phyloP scores from a whole-genome alignment of 2,113 vertebrate species.

The Recurvirostra avosetta region DNA sequence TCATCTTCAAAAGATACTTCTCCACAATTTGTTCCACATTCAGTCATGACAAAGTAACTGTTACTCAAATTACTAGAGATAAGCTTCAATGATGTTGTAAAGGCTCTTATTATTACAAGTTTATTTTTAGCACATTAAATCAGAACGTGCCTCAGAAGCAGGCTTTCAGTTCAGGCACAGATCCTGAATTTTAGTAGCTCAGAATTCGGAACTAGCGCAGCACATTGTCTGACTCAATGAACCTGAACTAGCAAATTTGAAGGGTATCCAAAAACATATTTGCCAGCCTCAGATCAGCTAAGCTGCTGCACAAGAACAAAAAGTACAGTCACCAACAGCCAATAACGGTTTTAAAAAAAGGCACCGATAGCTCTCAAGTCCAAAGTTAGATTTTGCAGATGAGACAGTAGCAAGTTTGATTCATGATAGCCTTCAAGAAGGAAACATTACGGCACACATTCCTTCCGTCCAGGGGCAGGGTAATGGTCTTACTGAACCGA shows the following conservation, averaged over 20 bases:
- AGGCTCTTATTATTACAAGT: neutral
- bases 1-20: neutral
- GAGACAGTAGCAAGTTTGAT: neutral
- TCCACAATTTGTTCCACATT: neutral
- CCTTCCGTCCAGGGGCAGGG: neutral
- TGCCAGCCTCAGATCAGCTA: conserved; percentile 26
- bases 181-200: neutral
- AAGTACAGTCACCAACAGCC: neutral
- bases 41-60: neutral
- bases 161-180: conserved; percentile 3
- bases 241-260: conserved; percentile 26
- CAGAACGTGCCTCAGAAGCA: conserved; percentile 34
- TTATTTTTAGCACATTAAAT: conserved; percentile 54
- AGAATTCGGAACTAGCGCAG: conserved; percentile 18
- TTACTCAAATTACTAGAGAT: conserved; percentile 21
- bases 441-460: neutral
- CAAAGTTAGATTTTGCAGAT: neutral
- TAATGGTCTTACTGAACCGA: neutral
- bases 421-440: neutral
- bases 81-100: conserved; percentile 21
- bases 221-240: conserved; percentile 12
- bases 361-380: neutral
- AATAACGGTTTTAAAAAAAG: neutral
- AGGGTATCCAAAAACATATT: conserved; percentile 23
- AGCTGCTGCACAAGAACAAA: conserved; percentile 1